Base-by-base conservation (phyloP, 1,140 invertebrate species). In the Micrasema longulum region DNA sequence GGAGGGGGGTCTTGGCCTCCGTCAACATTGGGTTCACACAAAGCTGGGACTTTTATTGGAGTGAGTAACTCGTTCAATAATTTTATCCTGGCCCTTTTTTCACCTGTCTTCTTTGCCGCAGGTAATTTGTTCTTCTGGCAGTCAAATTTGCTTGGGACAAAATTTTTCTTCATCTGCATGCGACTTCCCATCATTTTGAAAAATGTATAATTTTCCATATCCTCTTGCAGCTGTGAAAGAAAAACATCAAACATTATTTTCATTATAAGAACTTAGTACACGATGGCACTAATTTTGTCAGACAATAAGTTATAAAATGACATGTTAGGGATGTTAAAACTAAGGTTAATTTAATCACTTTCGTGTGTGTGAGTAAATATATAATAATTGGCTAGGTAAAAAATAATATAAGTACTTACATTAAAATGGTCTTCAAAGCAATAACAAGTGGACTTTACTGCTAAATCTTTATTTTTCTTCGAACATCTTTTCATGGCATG, bases 371-470 rank as follows among this genome's bases (percentile, higher is more conserved):
- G 26, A 4, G 7, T 31, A 4, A 31, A 7, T 31, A 4, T 31
- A 31, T 31, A 31, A 31, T 31, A 7, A 31, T 18, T 2, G 12
- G 3, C 4, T 45, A 4, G 3, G 3, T 5, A 45, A 4, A 45
- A 45, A 14, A 45, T 5, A 14, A 45, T 45, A 14, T 45, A 45
- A 45, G 2, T 45, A 45, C 43, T 45, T 11, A 45, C 43, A 18
- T 45, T 11, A 18, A 45, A 45, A 45, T 45, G 43, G 16, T 45
- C 43, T 45, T 45, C 43, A 18, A 3, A 45, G 43, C 43, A 45
- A 45, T 45, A 45, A 11, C 43, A 18, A 18, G 43, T 45, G 43
- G 12, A 5, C 16, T 45, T 45, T n/a, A 18, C 12, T n/a, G 43
- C 12, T 14, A 45, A 3, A 45, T 45, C 43, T 4, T 45, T 45